A percentile compares a stretch with the other conserved stretches of the same genome.
Evolutionary conservation across 1,140 invertebrate species (phyloP).

Genomic region (Danaus plexippus): DNA sequence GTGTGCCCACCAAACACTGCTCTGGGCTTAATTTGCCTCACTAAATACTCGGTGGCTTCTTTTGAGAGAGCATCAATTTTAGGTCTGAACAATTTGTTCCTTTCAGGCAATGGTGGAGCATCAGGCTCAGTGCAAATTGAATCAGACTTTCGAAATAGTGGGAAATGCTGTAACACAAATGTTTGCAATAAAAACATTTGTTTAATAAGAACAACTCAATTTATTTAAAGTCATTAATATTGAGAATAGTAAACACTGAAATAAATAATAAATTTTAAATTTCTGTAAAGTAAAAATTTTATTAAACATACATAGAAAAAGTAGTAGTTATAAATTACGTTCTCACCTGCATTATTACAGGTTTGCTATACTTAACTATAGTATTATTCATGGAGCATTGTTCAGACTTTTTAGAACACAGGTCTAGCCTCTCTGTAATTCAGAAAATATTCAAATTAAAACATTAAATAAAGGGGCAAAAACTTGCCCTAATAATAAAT

Average conservation of each 20-base stretch:
- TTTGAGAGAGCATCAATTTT: slow-evolving; percentile 91
- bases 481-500: slow-evolving; percentile 5
- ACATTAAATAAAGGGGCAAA: too few relatives aligned
- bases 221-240: too few relatives aligned
- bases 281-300: too few relatives aligned
- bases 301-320: not conserved
- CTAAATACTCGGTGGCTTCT: slow-evolving; percentile 82
- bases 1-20: slow-evolving; percentile 92
- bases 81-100: slow-evolving; percentile 78
- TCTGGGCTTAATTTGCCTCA: slow-evolving; percentile 83
- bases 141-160: slow-evolving; percentile 92
- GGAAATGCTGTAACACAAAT: slow-evolving; percentile 85
- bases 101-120: slow-evolving; percentile 79
- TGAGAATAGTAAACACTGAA: too few relatives aligned
- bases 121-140: slow-evolving; percentile 85
- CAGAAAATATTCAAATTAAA: too few relatives aligned
- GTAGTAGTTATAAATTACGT: slow-evolving; percentile 2
- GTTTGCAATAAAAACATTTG: too few relatives aligned
- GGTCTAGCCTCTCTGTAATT: slow-evolving; percentile 29
- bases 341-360: slow-evolving; percentile 50
- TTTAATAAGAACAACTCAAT: too few relatives aligned
- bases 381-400: slow-evolving; percentile 24
- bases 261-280: too few relatives aligned
- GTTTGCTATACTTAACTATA: slow-evolving; percentile 37
- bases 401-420: slow-evolving; percentile 28